phyloP scores from a whole-genome alignment of 2,113 vertebrate genomes.

The Hystrix brachyura region DNA sequence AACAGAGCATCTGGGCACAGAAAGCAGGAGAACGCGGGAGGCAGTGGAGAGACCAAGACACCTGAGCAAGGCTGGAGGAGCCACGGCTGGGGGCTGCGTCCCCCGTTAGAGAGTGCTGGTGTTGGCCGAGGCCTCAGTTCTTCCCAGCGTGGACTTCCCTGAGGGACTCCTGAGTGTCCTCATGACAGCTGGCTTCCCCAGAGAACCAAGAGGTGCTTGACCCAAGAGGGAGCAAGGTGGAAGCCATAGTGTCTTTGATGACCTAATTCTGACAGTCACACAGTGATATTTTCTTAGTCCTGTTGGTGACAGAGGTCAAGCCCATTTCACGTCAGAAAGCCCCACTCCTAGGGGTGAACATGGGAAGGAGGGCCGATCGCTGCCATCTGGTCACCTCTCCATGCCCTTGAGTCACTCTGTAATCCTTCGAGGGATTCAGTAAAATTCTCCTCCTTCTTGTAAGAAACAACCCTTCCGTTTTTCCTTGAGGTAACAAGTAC shows the following conservation, averaged over 20 bases:
- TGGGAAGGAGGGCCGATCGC: neutral
- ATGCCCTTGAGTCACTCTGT: neutral
- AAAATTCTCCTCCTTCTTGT: neutral
- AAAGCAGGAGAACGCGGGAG: neutral
- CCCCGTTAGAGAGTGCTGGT: fast-evolving
- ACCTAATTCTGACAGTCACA: neutral
- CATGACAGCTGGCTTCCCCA: neutral
- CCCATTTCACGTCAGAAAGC: neutral
- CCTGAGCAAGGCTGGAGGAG: neutral
- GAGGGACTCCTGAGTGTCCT: neutral
- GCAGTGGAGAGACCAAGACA: neutral
- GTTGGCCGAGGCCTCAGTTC: neutral
- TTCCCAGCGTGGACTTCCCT: neutral
- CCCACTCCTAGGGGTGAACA: neutral
- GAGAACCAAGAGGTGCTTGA: neutral
- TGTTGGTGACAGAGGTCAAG: neutral
- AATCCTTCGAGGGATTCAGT: neutral
- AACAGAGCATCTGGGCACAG: neutral
- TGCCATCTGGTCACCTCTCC: neutral
- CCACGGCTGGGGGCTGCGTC: neutral
- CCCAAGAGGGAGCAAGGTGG: neutral
- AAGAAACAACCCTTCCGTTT: neutral
- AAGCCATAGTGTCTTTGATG: neutral
- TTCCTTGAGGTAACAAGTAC: neutral
- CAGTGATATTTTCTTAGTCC: neutral